A percentile compares a stretch with the other conserved stretches of the same genome.
Conservation (phyloP, 2,113 vertebrate species). For the Tringa solitaria region DNA sequence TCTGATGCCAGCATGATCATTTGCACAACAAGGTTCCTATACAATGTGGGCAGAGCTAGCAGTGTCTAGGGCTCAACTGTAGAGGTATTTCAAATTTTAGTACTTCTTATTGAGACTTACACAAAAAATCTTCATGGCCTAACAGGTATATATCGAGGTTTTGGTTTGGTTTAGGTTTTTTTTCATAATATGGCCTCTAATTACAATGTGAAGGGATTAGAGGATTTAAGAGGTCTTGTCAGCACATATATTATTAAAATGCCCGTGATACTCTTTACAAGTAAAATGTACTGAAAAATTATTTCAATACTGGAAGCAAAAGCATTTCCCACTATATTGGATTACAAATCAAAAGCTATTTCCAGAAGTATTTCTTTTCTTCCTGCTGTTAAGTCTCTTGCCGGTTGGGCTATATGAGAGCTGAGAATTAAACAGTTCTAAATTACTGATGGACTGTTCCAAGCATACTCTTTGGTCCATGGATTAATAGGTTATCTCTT, state of each 20-base stretch:
- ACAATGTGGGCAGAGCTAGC: not conserved
- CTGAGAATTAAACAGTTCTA: slow-evolving; percentile 14
- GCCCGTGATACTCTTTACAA: slow-evolving; percentile 15
- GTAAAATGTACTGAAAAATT: not conserved
- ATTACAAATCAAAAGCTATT: slow-evolving; percentile 26
- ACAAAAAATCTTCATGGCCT: not conserved
- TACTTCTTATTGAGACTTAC: not conserved
- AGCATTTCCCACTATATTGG: not conserved
- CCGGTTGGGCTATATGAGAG: not conserved
- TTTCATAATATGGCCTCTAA: not conserved
- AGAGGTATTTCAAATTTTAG: not conserved
- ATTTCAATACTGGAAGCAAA: slow-evolving; percentile 22
- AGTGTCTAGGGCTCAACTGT: not conserved
- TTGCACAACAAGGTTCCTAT: not conserved
- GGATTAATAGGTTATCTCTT: slow-evolving; percentile 1
- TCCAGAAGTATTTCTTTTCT: slow-evolving; percentile 5
- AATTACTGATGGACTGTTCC: slow-evolving; percentile 7
- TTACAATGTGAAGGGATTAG: not conserved
- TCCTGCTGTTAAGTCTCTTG: slow-evolving; percentile 18
- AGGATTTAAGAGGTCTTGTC: not conserved
- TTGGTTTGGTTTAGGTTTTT: not conserved
- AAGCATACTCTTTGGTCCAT: slow-evolving; percentile 37
- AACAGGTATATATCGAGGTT: not conserved
- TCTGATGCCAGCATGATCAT: not conserved
- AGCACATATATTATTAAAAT: slow-evolving; percentile 11